These are phyloP conservation scores for Pristiophorus japonicus DNA, from an alignment of 2,113 vertebrate species.

Conservation along the genomic window DNA sequence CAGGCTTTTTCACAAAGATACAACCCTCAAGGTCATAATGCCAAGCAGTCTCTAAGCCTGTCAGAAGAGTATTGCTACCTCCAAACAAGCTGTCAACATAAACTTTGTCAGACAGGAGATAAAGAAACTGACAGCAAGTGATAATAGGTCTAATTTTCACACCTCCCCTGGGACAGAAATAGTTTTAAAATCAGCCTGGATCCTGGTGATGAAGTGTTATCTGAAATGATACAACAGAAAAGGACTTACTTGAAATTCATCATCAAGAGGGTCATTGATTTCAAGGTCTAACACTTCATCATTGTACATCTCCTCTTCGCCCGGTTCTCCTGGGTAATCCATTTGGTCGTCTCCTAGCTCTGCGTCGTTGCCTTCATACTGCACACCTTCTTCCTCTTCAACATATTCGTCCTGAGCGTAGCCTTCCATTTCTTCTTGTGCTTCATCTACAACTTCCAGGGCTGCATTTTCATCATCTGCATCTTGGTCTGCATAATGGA, in stretches of 20 bases:
- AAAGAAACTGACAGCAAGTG: slow-evolving; percentile 83
- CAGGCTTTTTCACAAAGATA: slow-evolving; percentile 71
- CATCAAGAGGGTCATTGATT: slow-evolving; percentile 87
- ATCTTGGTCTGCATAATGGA: slow-evolving; percentile 67
- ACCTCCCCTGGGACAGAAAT: slow-evolving; percentile 66
- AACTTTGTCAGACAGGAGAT: slow-evolving; percentile 89
- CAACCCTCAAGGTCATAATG: slow-evolving; percentile 83
- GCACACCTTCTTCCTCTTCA: slow-evolving; percentile 60
- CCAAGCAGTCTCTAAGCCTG: slow-evolving; percentile 61
- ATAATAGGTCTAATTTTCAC: slow-evolving; percentile 83
- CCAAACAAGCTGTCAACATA: slow-evolving; percentile 94
- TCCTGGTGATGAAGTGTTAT: slow-evolving; percentile 62
- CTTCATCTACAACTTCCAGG: slow-evolving; percentile 62
- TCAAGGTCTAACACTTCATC: slow-evolving; percentile 91
- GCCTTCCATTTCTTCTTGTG: slow-evolving; percentile 46
- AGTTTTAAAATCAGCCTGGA: slow-evolving; percentile 68
- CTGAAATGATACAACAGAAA: slow-evolving; percentile 62
- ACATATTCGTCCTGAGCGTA: slow-evolving; percentile 60
- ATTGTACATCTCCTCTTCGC: slow-evolving; percentile 64
- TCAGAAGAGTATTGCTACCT: slow-evolving; percentile 73
- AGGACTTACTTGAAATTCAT: slow-evolving; percentile 87
- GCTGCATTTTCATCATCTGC: slow-evolving; percentile 63
- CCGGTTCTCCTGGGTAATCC: slow-evolving; percentile 68
- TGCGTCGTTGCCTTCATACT: slow-evolving; percentile 63
- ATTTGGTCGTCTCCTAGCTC: slow-evolving; percentile 69